These are phyloP conservation scores for Dyspetes luteomarginatus DNA, from an alignment of 2,888 invertebrate genomes.

Conservation along the genomic window DNA sequence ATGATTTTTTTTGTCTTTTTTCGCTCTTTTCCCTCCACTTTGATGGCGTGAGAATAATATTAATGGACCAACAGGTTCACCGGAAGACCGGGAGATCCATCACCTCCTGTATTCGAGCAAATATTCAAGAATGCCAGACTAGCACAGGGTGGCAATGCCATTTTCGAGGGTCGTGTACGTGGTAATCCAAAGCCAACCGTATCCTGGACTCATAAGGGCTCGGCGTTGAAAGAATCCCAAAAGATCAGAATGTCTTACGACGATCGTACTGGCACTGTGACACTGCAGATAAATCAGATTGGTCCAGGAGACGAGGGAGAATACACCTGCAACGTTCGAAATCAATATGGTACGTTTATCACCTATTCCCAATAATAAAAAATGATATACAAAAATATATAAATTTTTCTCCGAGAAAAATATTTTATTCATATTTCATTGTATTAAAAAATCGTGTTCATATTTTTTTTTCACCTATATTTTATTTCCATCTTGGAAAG, in stretches of 20 bases:
- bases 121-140: conserved; percentile 97
- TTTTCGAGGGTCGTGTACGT: conserved; percentile 95
- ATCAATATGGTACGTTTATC: conserved; percentile 89
- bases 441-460: too few relatives aligned
- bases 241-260: conserved; percentile 97
- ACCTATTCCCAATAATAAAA: too few relatives aligned
- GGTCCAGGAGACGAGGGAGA: conserved; percentile 98
- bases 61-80: conserved; percentile 75
- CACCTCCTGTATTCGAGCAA: conserved; percentile 97
- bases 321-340: conserved; percentile 97
- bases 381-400: too few relatives aligned
- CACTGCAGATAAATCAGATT: conserved; percentile 96
- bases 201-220: conserved; percentile 94
- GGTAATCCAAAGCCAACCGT: conserved; percentile 97
- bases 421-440: too few relatives aligned
- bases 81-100: conserved; percentile 89
- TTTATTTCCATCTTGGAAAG: too few relatives aligned
- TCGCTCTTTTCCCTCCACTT: background rate
- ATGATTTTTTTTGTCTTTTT: background rate
- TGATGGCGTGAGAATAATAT: conserved; percentile 44
- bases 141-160: conserved; percentile 96
- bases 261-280: conserved; percentile 94
- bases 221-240: conserved; percentile 91
- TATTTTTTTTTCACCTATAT: too few relatives aligned
- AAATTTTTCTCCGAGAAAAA: too few relatives aligned